Evolutionary conservation across 2,888 invertebrate genomes (phyloP), one percentile per base, ranked within the genome.

Genomic region (Hofmannophila pseudospretella): DNA sequence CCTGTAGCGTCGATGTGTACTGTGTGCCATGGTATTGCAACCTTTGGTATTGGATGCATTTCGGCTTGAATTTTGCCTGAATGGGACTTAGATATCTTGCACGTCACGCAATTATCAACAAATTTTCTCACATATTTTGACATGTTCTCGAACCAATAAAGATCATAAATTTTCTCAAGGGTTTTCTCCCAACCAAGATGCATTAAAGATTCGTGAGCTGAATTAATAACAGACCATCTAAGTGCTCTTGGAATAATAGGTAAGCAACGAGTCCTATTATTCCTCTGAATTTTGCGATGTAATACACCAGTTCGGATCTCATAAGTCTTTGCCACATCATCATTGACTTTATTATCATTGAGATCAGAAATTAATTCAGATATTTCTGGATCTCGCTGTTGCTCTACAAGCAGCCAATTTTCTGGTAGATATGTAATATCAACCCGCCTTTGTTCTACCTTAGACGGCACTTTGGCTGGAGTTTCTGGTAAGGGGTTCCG

Each of bases 11-110:
- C 63, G 0, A 59, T 49, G 33, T 65, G 63, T 7, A 63, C 10
- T 1, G 59, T 64, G 31, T 64, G 61, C 55, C 55, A 65, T 0
- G 42, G 41, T 7, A 44, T 42, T 2, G 32, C 25, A 1, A 41
- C 22, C 39, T 62, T 66, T 2, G 52, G 57, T 7, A 63, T 65
- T 0, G 61, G 51, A 26, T 65, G 62, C 1, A 64, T 29, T 25
- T 53, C 47, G 10, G 44, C 52, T 36, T 57, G 58, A 9, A 41
- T 27, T 38, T 47, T 54, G 4, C 65, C 66, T 4, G 59, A 52
- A 4, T 32, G 8, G 2, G 51, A 41, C 35, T 65, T 65, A 0
- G 59, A 42, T 4, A 56, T 16, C 41, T 44, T 54, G 37, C 65
- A 65, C 2, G 58, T 63, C 2, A 59, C 34, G 34, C 63, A 65